Conservation (phyloP, 2,888 invertebrate species). For the Caenorhabditis drosophilae region DNA sequence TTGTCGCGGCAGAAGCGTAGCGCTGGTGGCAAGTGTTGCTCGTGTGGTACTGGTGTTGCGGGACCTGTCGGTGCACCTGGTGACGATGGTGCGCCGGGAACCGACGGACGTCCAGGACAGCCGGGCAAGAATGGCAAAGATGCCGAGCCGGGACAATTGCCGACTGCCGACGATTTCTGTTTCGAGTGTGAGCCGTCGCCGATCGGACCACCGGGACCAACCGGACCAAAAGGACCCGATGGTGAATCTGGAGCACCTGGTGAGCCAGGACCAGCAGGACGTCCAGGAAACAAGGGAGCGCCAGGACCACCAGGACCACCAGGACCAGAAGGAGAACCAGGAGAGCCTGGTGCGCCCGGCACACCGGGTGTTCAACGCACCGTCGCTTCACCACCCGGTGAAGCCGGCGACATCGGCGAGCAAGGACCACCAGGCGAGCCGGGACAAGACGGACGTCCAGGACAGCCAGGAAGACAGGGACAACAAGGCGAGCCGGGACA, state of each 20-base stretch:
- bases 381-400: conserved; percentile 41
- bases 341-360: conserved; percentile 41
- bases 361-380: conserved; percentile 32
- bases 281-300: conserved; percentile 41
- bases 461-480: conserved; percentile 45
- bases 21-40: conserved; percentile 42
- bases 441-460: conserved; percentile 46
- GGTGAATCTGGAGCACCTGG: conserved; percentile 39
- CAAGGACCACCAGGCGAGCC: conserved; percentile 39
- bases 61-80: conserved; percentile 46
- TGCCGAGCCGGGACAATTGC: conserved; percentile 22
- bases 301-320: conserved; percentile 35
- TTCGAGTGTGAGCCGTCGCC: conserved; percentile 46
- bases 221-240: conserved; percentile 39
- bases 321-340: conserved; percentile 40
- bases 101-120: conserved; percentile 40
- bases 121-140: conserved; percentile 43
- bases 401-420: conserved; percentile 46
- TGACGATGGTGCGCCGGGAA: conserved; percentile 33
- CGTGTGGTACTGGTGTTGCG: conserved; percentile 50
- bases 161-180: conserved; percentile 46
- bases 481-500: conserved; percentile 36
- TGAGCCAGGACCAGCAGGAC: conserved; percentile 42
- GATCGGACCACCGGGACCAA: conserved; percentile 38
- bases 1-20: conserved; percentile 31